Conservation (phyloP, 2,113 vertebrate species). For the Tragelaphus scriptus region DNA sequence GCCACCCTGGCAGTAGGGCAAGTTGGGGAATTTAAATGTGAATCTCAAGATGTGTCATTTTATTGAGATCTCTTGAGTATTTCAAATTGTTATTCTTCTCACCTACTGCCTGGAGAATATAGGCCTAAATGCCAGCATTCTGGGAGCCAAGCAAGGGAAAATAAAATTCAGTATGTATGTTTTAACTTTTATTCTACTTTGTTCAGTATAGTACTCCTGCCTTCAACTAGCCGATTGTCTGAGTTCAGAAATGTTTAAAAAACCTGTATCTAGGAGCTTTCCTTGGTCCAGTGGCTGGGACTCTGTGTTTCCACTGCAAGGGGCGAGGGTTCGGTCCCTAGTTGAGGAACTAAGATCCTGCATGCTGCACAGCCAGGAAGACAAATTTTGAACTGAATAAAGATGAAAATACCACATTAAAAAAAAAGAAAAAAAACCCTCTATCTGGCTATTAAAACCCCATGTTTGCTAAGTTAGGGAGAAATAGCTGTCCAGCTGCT, state of each 20-base stretch:
- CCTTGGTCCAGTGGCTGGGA: background rate
- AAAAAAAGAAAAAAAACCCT: background rate
- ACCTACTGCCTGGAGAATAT: background rate
- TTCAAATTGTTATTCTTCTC: background rate
- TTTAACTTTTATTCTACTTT: background rate
- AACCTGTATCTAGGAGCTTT: background rate
- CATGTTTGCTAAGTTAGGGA: background rate
- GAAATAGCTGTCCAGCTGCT: background rate
- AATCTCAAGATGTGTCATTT: background rate
- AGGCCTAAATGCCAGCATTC: background rate
- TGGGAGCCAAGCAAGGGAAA: background rate
- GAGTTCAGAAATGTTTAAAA: background rate
- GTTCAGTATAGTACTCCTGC: background rate
- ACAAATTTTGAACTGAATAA: background rate
- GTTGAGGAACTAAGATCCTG: background rate
- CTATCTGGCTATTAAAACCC: background rate
- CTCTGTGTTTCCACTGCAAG: background rate
- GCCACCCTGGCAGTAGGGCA: background rate
- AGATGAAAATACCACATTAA: background rate
- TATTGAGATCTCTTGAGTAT: background rate
- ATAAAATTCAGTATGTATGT: background rate
- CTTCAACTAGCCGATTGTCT: background rate
- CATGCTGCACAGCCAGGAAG: background rate
- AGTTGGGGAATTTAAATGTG: background rate
- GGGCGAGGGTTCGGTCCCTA: fast-evolving